phyloP scores from a whole-genome alignment of 2,113 vertebrate genomes.

The Polypterus bichir region DNA sequence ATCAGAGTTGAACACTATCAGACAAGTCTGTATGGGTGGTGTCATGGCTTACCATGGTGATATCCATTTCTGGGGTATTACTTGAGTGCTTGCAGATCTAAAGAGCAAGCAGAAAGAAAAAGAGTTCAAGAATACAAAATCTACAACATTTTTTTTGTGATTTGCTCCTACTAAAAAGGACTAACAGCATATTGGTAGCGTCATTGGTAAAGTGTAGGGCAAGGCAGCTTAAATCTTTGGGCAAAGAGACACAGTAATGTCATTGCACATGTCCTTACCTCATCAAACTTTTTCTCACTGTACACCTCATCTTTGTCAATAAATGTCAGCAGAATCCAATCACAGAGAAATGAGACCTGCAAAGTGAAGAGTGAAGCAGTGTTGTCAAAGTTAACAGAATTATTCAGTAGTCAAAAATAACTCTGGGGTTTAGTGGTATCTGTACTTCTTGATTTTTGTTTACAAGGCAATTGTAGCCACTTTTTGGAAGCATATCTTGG shows the following conservation, averaged over 20 bases:
- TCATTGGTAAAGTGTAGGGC: no score
- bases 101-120: background rate
- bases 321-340: slow-evolving; percentile 85
- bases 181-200: no score
- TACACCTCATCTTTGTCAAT: slow-evolving; percentile 78
- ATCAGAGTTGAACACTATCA: slow-evolving; percentile 49
- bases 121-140: background rate
- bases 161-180: no score
- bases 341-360: slow-evolving; percentile 83
- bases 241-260: slow-evolving; percentile 22
- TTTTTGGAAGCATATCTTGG: background rate
- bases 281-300: slow-evolving; percentile 76
- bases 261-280: slow-evolving; percentile 38
- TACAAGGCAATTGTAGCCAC: background rate
- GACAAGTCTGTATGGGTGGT: slow-evolving; percentile 57
- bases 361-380: background rate
- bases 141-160: no score
- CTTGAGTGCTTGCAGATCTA: slow-evolving; percentile 16
- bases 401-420: background rate
- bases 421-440: background rate
- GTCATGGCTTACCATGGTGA: slow-evolving; percentile 43
- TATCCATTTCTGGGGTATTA: slow-evolving; percentile 27
- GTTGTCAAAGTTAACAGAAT: background rate
- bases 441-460: background rate
- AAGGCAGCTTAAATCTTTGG: no score